Conservation (phyloP, 2,888 invertebrate species). For the Tinea pellionella region DNA sequence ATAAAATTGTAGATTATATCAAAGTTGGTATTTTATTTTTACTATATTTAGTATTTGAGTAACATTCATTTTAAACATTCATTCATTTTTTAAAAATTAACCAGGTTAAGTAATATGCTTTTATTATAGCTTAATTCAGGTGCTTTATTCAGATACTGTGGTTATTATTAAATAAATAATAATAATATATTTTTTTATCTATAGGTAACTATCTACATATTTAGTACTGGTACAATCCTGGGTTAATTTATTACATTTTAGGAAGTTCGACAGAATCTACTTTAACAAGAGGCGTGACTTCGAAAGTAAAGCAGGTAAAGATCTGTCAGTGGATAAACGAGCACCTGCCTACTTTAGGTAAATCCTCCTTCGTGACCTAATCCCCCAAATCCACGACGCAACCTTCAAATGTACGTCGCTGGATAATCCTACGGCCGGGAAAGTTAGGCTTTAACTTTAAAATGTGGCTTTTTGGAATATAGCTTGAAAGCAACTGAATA, state of each 20-base stretch:
- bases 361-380: constrained; percentile 28
- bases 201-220: too few relatives aligned
- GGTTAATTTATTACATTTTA: not conserved
- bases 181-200: too few relatives aligned
- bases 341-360: constrained; percentile 31
- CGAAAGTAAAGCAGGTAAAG: constrained; percentile 32
- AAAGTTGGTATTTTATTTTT: too few relatives aligned
- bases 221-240: not conserved
- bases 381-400: constrained; percentile 28
- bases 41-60: too few relatives aligned
- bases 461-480: constrained; percentile 1
- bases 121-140: too few relatives aligned
- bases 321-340: constrained; percentile 35
- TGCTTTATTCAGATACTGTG: too few relatives aligned
- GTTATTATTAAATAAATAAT: too few relatives aligned
- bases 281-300: constrained; percentile 9
- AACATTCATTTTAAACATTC: too few relatives aligned
- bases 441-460: constrained; percentile 7
- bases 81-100: too few relatives aligned
- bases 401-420: not conserved
- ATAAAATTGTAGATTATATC: too few relatives aligned
- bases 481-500: not conserved
- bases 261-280: not conserved
- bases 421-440: constrained; percentile 6
- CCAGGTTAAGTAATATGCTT: too few relatives aligned